phyloP scores from a whole-genome alignment of 2,797 vertebrate genomes.

The Parotocinclus haroldoi region DNA sequence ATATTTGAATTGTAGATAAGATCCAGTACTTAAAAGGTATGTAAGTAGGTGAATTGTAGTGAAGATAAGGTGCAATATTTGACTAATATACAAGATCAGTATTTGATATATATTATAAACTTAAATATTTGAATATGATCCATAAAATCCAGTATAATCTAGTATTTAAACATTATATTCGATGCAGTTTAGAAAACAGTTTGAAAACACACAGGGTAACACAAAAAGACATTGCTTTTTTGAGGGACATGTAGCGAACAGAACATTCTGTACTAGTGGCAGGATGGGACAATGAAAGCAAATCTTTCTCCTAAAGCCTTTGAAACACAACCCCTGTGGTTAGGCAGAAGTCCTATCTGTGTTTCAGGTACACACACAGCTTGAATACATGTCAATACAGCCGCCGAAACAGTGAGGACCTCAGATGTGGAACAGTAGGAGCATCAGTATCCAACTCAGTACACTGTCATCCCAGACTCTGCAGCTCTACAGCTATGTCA shows the following conservation, averaged over 20 bases:
- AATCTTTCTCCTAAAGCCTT: constrained; percentile 29
- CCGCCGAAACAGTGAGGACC: constrained; percentile 30
- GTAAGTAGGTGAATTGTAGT: too few species aligned
- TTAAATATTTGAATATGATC: too few species aligned
- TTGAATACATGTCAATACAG: constrained; percentile 36
- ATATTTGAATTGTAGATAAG: too few species aligned
- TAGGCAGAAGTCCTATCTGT: constrained; percentile 39
- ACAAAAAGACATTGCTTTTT: constrained; percentile 40
- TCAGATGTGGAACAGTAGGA: constrained; percentile 17
- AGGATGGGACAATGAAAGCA: constrained; percentile 26
- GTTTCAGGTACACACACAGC: constrained; percentile 34
- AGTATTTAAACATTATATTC: too few species aligned
- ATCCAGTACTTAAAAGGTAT: too few species aligned
- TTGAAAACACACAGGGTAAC: constrained; percentile 15
- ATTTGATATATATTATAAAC: too few species aligned
- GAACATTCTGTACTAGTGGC: constrained; percentile 30
- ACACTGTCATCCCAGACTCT: constrained; percentile 41
- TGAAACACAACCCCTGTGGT: constrained; percentile 46
- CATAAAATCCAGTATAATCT: too few species aligned
- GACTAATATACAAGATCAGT: too few species aligned
- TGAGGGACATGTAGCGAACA: constrained; percentile 30
- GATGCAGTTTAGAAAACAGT: constrained; percentile 2
- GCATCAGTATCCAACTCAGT: constrained; percentile 20
- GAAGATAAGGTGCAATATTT: too few species aligned
- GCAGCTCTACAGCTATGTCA: constrained; percentile 38